These are phyloP conservation scores for Tolmerus cingulatus DNA, from an alignment of 2,888 invertebrate species.

Conservation along the genomic window DNA sequence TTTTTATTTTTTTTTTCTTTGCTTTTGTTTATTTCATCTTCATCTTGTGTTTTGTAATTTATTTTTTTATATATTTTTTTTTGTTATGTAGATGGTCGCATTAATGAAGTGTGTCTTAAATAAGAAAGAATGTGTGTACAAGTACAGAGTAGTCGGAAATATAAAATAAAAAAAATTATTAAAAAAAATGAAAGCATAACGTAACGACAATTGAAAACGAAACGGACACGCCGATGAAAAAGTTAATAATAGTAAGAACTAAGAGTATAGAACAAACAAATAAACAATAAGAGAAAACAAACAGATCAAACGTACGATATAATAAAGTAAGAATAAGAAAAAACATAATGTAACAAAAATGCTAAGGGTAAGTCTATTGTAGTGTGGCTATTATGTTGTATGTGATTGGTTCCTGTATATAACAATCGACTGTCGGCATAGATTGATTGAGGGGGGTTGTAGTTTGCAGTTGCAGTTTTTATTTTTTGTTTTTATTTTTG, in stretches of 20 bases:
- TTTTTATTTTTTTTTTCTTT: constrained; percentile 32
- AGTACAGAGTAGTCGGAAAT: constrained; percentile 6
- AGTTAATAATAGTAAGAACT: constrained; percentile 27
- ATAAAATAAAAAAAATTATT: not conserved
- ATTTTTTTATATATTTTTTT: not conserved
- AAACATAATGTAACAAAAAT: constrained; percentile 30
- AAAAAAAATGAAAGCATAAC: not conserved
- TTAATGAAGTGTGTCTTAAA: not conserved
- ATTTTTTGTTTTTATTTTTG: not conserved
- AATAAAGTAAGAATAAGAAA: constrained; percentile 39
- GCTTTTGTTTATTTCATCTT: constrained; percentile 8
- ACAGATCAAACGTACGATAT: constrained; percentile 1
- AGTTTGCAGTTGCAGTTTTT: constrained; percentile 42
- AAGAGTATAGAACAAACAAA: constrained; percentile 4
- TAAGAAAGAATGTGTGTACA: constrained; percentile 6
- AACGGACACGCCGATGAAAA: constrained; percentile 41
- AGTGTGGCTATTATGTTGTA: constrained; percentile 43
- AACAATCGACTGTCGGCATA: constrained; percentile 69
- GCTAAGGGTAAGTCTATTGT: constrained; percentile 33
- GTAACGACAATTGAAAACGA: constrained; percentile 33
- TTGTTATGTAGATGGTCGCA: constrained; percentile 8
- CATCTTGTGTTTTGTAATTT: not conserved
- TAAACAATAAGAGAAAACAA: constrained; percentile 33
- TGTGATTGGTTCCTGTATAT: constrained; percentile 46
- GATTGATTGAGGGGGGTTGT: constrained; percentile 63